Conservation (phyloP, 2,888 invertebrate species). For the Anorthoa munda region DNA sequence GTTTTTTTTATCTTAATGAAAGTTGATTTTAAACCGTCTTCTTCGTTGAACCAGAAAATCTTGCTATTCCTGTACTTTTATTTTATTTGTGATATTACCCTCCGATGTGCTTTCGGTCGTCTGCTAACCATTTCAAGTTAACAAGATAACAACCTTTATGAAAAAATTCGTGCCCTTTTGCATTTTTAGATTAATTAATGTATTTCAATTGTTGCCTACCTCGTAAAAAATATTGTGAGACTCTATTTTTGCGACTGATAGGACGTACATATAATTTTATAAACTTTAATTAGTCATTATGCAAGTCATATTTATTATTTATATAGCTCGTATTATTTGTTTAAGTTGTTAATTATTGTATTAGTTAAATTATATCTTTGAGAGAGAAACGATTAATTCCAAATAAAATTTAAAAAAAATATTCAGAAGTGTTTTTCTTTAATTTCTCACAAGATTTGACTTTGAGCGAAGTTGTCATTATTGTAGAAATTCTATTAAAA, state of each 20-base stretch:
- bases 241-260: conserved; percentile 42
- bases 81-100: conserved; percentile 38
- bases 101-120: conserved; percentile 16
- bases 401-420: conserved; percentile 16
- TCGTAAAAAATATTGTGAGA: conserved; percentile 37
- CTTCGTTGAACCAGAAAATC: conserved; percentile 12
- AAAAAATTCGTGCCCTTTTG: background rate
- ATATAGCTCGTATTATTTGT: conserved; percentile 24
- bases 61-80: background rate
- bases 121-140: conserved; percentile 6
- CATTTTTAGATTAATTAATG: conserved; percentile 14
- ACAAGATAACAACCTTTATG: background rate
- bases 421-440: background rate
- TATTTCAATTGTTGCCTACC: conserved; percentile 32
- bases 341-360: conserved; percentile 25
- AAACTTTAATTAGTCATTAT: conserved; percentile 18
- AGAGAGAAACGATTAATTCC: background rate
- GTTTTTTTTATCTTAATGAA: background rate
- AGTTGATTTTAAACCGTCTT: background rate
- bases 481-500: background rate
- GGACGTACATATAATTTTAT: conserved; percentile 16
- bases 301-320: conserved; percentile 32
- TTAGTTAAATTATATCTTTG: conserved; percentile 1
- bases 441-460: background rate
- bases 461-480: background rate